A percentile compares a stretch with the other conserved stretches of the same genome.
Evolutionary conservation across 2,888 invertebrate genomes (phyloP).

Genomic region (Hypolimnas misippus): DNA sequence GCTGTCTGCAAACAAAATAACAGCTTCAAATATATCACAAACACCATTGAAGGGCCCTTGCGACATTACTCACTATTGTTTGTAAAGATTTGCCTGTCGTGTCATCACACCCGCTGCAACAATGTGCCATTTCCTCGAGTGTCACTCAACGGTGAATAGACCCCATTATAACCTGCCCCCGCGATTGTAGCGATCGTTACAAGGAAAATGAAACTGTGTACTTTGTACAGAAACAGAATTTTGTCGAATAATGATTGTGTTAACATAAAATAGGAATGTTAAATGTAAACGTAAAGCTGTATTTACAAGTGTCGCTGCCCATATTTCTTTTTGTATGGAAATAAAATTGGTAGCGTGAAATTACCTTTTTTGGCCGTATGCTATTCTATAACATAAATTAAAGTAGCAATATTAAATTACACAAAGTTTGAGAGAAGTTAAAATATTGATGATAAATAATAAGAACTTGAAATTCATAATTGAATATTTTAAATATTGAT

Average conservation of each 20-base stretch:
- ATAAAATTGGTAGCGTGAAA: neutral
- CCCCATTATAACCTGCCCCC: conserved; percentile 52
- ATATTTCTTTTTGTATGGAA: neutral
- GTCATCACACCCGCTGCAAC: conserved; percentile 46
- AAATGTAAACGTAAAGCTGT: neutral
- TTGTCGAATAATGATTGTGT: neutral
- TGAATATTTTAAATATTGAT: too few species aligned
- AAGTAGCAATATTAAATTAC: neutral
- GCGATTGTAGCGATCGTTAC: conserved; percentile 19
- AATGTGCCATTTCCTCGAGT: conserved; percentile 55
- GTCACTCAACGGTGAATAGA: conserved; percentile 60
- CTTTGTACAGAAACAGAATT: conserved; percentile 20
- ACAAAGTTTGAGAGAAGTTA: too few species aligned
- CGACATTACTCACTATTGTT: conserved; percentile 35
- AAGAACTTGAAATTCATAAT: too few species aligned
- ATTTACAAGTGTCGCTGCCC: neutral
- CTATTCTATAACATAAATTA: neutral
- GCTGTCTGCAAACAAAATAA: conserved; percentile 22
- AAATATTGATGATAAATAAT: too few species aligned
- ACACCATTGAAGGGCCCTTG: conserved; percentile 36
- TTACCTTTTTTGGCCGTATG: neutral
- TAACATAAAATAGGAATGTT: neutral
- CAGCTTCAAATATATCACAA: conserved; percentile 34
- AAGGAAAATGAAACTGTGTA: conserved; percentile 27
- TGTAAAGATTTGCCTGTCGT: conserved; percentile 41